A percentile compares a stretch with the other conserved stretches of the same genome.
Evolutionary conservation across 2,888 invertebrate species (phyloP).

Genomic region (Tetanocera ferruginea): DNA sequence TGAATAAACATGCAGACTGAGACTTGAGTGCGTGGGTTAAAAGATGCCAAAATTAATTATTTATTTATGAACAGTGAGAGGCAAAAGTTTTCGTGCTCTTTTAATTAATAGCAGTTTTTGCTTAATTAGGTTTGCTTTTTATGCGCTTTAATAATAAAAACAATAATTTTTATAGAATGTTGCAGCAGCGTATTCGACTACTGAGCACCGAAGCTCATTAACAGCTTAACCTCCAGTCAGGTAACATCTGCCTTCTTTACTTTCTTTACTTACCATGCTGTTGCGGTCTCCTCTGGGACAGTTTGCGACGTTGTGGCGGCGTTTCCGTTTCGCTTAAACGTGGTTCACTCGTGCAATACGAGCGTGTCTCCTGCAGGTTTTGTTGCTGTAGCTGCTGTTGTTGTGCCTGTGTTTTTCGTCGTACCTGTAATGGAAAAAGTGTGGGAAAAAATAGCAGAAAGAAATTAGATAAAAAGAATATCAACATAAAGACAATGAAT

Average conservation of each 20-base stretch:
- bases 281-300: conserved; percentile 68
- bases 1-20: not conserved
- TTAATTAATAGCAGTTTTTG: too few relatives aligned
- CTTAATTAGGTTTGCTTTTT: too few relatives aligned
- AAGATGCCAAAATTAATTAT: not conserved
- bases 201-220: not conserved
- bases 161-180: too few relatives aligned
- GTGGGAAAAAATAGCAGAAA: not conserved
- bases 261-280: conserved; percentile 68
- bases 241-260: not conserved
- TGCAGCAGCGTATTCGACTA: too few relatives aligned
- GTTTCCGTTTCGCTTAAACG: conserved; percentile 75
- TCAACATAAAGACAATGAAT: conserved; percentile 3
- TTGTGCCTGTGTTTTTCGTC: conserved; percentile 65
- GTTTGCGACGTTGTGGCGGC: conserved; percentile 72
- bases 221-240: not conserved
- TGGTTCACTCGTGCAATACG: conserved; percentile 76
- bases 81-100: not conserved
- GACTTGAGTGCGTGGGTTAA: not conserved
- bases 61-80: not conserved
- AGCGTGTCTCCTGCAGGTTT: conserved; percentile 69
- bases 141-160: too few relatives aligned
- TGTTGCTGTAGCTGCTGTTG: conserved; percentile 62
- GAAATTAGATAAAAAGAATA: conserved; percentile 1
- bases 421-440: conserved; percentile 61